These are phyloP conservation scores for Brachionus manjavacas DNA, from an alignment of 1,140 invertebrate genomes.

Conservation along the genomic window DNA sequence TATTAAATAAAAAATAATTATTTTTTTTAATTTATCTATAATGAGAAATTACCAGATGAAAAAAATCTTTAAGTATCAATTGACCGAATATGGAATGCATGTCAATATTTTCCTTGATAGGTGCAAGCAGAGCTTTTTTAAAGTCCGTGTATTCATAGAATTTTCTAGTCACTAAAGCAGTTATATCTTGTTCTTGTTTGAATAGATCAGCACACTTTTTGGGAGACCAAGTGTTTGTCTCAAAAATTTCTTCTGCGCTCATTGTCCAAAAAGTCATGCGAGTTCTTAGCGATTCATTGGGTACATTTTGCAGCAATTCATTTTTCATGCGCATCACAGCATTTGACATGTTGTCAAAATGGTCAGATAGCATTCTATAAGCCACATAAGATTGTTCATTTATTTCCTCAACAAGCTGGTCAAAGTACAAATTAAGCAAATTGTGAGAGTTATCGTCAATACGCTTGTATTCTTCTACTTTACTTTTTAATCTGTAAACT, in stretches of 20 bases:
- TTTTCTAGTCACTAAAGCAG: neutral
- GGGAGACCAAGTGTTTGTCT: neutral
- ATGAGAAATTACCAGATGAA: neutral
- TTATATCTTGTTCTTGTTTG: neutral
- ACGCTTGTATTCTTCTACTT: neutral
- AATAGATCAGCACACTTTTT: neutral
- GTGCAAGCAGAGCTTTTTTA: neutral
- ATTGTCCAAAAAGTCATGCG: neutral
- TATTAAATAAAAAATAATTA: neutral
- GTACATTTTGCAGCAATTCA: neutral
- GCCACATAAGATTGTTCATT: neutral
- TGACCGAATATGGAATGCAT: neutral
- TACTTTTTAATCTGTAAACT: neutral
- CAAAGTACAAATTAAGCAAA: neutral
- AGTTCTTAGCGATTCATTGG: neutral
- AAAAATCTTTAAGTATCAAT: neutral
- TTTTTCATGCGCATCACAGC: neutral
- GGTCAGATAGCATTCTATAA: neutral
- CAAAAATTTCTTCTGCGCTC: neutral
- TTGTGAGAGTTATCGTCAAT: neutral
- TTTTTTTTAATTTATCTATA: neutral
- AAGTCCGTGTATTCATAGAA: neutral
- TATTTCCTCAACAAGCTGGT: neutral
- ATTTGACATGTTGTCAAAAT: neutral
- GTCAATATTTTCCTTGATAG: neutral